Conservation (phyloP, 2,113 vertebrate species). For the Geococcyx californianus region DNA sequence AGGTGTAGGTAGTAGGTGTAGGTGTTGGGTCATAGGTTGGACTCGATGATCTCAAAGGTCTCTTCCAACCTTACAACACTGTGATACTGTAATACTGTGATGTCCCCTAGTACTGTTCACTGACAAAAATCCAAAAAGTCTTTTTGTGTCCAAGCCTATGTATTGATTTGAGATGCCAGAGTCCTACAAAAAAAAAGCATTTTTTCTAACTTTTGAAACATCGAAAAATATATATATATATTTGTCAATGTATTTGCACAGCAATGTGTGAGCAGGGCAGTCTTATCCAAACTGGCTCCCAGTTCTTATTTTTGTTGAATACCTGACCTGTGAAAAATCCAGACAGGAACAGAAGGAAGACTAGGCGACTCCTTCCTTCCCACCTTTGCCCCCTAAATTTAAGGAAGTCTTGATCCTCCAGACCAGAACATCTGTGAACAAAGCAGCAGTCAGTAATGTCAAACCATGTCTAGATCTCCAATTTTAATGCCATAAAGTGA, state of each 20-base stretch:
- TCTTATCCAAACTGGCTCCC: not conserved
- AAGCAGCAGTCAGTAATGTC: not conserved
- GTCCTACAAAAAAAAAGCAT: not conserved
- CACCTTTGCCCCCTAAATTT: accelerated
- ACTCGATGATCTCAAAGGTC: no score
- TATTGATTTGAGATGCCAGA: not conserved
- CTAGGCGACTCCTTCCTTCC: not conserved
- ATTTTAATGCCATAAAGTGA: not conserved
- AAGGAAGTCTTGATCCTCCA: not conserved
- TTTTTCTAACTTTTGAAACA: not conserved
- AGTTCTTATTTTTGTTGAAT: not conserved
- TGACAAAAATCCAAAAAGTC: not conserved
- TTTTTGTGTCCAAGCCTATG: not conserved
- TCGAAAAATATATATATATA: not conserved
- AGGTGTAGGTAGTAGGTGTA: no score
- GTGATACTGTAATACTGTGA: no score
- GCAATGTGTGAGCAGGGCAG: not conserved
- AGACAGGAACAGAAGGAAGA: not conserved
- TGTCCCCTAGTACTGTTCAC: not conserved
- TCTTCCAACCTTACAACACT: no score
- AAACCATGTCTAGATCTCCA: not conserved
- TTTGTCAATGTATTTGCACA: not conserved
- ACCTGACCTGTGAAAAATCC: not conserved
- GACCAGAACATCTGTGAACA: not conserved
- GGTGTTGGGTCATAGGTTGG: no score